Percentiles rank a stretch among this genome's conserved stretches.
phyloP scores from a whole-genome alignment of 92 coral and sea anemone species.

The Desmophyllum pertusum region DNA sequence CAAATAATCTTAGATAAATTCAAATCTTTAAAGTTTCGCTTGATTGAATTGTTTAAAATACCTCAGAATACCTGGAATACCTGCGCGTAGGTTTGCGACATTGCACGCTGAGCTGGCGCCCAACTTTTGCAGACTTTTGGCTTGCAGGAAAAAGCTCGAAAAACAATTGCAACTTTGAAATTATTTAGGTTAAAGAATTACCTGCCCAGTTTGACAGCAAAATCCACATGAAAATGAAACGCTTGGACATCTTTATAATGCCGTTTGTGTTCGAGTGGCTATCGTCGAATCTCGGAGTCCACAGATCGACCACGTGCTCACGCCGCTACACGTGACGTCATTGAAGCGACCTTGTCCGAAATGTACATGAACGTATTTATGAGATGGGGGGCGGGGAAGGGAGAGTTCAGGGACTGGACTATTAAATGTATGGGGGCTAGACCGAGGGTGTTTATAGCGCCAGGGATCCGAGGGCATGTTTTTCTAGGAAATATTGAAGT shows the following conservation, averaged over 20 bases:
- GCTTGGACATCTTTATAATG: background rate
- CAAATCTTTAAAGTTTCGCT: background rate
- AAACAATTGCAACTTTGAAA: background rate
- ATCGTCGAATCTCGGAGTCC: background rate
- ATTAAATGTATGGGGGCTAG: no score
- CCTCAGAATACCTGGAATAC: background rate
- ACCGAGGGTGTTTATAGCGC: no score
- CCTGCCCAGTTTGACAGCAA: background rate
- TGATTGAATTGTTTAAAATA: background rate
- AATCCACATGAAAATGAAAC: background rate
- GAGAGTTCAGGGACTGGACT: no score
- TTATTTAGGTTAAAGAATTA: background rate
- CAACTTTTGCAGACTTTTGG: background rate
- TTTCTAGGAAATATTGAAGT: no score
- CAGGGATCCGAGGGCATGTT: no score
- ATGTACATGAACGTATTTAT: background rate
- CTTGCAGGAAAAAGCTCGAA: background rate
- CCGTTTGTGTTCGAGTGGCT: background rate
- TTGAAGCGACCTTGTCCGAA: background rate
- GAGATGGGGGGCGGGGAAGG: no score
- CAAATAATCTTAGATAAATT: background rate
- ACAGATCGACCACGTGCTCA: background rate
- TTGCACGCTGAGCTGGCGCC: background rate
- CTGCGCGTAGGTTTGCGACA: background rate
- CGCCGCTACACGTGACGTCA: conserved; percentile 9